Base-by-base conservation (phyloP, 1,140 invertebrate genomes). In the Macrotrachela quadricornifera region DNA sequence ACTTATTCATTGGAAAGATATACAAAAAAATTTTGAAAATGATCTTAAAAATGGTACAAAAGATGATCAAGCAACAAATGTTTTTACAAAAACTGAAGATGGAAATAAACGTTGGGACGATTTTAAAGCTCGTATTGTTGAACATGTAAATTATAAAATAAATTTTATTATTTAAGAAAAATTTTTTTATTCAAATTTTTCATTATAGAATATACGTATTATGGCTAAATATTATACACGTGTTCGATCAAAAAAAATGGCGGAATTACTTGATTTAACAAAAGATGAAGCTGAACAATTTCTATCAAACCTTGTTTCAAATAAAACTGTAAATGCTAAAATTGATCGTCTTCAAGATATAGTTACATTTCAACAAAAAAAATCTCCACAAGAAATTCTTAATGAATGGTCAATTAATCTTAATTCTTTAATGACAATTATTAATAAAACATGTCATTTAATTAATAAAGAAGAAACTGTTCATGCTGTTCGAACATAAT, bases 181-280 rank as follows among this genome's bases (percentile, higher is more conserved):
- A n/a, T n/a, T n/a, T n/a, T n/a, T n/a, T n/a, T n/a, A n/a, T n/a
- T n/a, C n/a, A n/a, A n/a, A n/a, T n/a, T 57, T 59, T 63, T 62
- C 49, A 59, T 75, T 75, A 17, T 73, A 94, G 81, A 97, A 97
- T 69, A 95, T 97, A 61, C 78, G 90, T 56, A 91, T 96, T 56
- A 94, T 97, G 80, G 87, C 92, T 10, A 92, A 92, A 72, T 97
- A 97, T 70, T 97, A 99, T 67, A 94, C 88, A 0, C 78, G 85
- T 60, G 82, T 97, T 50, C 79, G 81, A 14, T 72, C 96, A 56
- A 76, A 78, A 52, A 77, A 91, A 53, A 94, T 97, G 85, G 81
- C 88, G 49, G 79, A 91, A 64, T 72, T 97, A 17, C 68, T 99
- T 21, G 88, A 92, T 65, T 75, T 95, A 44, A 77, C 80, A 16